Evolutionary conservation across 2,113 vertebrate genomes (phyloP).

Genomic region (Chunga burmeisteri): DNA sequence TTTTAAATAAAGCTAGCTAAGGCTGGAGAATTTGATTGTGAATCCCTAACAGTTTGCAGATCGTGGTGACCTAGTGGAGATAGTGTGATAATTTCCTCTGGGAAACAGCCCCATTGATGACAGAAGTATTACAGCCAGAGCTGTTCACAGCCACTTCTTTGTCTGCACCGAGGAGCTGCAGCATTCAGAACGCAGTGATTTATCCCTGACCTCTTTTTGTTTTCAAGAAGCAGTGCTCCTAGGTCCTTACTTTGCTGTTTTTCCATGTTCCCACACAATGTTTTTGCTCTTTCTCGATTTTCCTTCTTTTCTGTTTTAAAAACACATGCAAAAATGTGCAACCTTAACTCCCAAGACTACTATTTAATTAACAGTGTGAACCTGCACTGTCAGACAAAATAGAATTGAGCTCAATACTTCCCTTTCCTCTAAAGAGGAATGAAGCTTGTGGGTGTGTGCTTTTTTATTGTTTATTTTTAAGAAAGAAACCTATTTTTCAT

Average conservation of each 20-base stretch:
- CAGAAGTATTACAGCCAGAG: not conserved
- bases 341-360: not conserved
- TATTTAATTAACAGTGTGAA: slow-evolving; percentile 1
- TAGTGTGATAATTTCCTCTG: not conserved
- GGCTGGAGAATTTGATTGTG: not conserved
- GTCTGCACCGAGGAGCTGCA: accelerated
- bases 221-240: not conserved
- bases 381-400: not conserved
- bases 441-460: not conserved
- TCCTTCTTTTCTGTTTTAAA: slow-evolving; percentile 10
- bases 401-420: not conserved
- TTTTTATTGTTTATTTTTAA: not conserved
- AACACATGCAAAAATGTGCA: not conserved
- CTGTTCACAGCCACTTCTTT: not conserved
- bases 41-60: not conserved
- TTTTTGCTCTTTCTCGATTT: not conserved
- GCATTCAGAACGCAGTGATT: not conserved
- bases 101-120: not conserved
- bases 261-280: not conserved
- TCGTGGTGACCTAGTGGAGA: not conserved
- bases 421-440: not conserved
- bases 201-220: not conserved
- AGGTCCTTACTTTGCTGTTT: not conserved
- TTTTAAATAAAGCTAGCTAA: not conserved
- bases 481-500: not conserved